phyloP scores from a whole-genome alignment of 1,140 invertebrate genomes.

The Musca vetustissima region DNA sequence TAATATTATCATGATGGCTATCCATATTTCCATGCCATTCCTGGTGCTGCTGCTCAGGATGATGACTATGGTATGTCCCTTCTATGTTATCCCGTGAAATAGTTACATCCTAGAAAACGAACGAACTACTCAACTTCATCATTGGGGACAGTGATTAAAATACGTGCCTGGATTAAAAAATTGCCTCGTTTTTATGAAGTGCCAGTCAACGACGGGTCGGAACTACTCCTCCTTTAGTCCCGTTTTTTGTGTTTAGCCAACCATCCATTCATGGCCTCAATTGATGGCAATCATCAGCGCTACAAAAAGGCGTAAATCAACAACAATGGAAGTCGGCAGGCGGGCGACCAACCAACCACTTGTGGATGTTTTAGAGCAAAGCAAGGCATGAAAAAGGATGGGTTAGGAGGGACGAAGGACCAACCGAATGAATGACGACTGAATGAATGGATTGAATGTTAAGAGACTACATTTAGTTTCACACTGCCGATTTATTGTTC shows the following conservation, averaged over 20 bases:
- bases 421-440: no score
- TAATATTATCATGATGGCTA: neutral
- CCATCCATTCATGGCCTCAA: neutral
- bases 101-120: neutral
- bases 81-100: neutral
- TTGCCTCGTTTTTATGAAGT: neutral
- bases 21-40: neutral
- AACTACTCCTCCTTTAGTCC: neutral
- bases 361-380: neutral
- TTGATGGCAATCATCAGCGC: neutral
- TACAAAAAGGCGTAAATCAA: neutral
- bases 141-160: slow-evolving; percentile 25
- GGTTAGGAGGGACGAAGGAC: no score
- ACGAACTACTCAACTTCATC: neutral
- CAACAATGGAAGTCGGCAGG: neutral
- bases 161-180: slow-evolving; percentile 24
- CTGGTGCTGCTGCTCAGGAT: no score
- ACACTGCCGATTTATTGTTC: neutral
- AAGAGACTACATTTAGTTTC: neutral
- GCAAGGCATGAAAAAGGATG: neutral
- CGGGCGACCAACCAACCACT: neutral
- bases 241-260: no score
- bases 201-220: no score
- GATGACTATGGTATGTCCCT: neutral
- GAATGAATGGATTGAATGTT: neutral